phyloP scores from a whole-genome alignment of 2,797 vertebrate genomes.

The Microcaecilia unicolor region DNA sequence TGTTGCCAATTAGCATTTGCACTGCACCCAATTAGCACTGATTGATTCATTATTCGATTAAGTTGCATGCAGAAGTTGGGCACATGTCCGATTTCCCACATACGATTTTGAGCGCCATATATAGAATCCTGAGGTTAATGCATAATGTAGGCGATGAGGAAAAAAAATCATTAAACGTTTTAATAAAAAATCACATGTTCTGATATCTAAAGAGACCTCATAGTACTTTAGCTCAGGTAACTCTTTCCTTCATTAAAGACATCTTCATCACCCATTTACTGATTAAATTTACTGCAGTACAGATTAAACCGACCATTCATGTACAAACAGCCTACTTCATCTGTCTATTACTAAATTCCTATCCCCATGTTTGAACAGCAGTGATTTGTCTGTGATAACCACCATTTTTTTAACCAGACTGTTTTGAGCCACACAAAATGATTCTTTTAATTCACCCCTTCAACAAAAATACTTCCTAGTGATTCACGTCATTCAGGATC shows the following conservation, averaged over 20 bases:
- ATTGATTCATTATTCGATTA: no score
- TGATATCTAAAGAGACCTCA: neutral
- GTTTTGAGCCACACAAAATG: neutral
- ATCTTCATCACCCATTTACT: neutral
- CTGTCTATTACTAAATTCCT: neutral
- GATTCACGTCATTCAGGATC: neutral
- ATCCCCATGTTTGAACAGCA: neutral
- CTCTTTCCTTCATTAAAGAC: neutral
- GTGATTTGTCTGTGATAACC: neutral
- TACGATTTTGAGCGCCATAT: no score
- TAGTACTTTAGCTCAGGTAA: no score
- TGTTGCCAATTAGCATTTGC: no score
- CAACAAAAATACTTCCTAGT: no score
- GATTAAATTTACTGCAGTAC: neutral
- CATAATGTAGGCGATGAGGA: no score
- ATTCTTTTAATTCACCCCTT: slow-evolving; percentile 1
- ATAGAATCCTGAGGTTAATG: no score
- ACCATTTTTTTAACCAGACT: neutral
- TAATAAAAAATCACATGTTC: neutral
- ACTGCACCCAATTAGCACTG: no score
- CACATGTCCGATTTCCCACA: no score
- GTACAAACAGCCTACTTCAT: neutral
- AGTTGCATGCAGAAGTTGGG: no score
- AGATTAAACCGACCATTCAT: neutral
- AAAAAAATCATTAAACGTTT: no score